phyloP scores from a whole-genome alignment of 2,113 vertebrate species.

The Centropus bengalensis region DNA sequence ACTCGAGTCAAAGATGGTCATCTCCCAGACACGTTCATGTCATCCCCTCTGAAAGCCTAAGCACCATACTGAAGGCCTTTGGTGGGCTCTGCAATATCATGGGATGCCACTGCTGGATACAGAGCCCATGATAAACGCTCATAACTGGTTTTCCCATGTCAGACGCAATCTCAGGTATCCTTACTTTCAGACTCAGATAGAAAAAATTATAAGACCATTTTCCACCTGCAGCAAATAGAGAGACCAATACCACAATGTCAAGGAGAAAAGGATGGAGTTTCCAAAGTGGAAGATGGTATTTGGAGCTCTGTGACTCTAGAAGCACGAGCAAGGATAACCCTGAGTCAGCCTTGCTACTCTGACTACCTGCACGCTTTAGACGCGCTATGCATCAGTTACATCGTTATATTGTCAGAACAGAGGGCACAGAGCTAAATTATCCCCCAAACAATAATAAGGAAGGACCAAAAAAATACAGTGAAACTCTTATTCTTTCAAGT shows the following conservation, averaged over 20 bases:
- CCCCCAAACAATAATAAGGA: not conserved
- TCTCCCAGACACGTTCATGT: not conserved
- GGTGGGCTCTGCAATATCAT: not conserved
- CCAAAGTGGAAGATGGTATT: rapidly evolving
- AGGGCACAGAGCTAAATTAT: not conserved
- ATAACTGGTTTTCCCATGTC: not conserved
- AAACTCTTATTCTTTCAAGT: not conserved
- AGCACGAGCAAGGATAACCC: not conserved
- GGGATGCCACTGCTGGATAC: not conserved
- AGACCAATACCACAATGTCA: not conserved
- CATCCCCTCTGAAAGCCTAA: not conserved
- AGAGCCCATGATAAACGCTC: not conserved
- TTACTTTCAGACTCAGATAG: not conserved
- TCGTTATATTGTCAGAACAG: not conserved
- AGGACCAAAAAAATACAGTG: not conserved
- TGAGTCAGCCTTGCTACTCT: not conserved
- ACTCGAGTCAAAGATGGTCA: not conserved
- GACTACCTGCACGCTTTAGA: not conserved
- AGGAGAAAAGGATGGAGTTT: not conserved
- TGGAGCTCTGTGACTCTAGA: not conserved
- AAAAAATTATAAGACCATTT: not conserved
- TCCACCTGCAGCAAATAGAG: not conserved
- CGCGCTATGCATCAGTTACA: not conserved
- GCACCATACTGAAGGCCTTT: not conserved
- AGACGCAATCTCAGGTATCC: not conserved